Evolutionary conservation across 2,797 vertebrate genomes (phyloP).

Genomic region (Eospalax fontanierii): DNA sequence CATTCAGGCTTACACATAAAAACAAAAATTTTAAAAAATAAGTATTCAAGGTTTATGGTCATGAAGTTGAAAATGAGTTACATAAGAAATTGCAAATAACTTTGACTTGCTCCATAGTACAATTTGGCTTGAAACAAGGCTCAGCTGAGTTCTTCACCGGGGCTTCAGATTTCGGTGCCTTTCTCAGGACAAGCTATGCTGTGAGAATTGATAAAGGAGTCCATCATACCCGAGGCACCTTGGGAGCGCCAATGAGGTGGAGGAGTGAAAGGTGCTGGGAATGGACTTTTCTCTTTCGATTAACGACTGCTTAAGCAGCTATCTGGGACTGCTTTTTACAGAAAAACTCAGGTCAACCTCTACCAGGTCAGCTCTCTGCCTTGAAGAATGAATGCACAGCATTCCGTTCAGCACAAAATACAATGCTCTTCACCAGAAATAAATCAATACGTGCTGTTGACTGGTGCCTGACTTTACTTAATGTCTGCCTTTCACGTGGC

Average conservation of each 20-base stretch:
- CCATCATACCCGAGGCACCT: background rate
- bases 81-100: background rate
- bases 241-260: background rate
- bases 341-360: slow-evolving; percentile 80
- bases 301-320: slow-evolving; percentile 69
- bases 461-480: slow-evolving; percentile 77
- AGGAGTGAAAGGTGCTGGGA: background rate
- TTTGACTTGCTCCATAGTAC: background rate
- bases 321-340: slow-evolving; percentile 65
- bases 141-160: background rate
- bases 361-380: slow-evolving; percentile 65
- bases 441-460: slow-evolving; percentile 79
- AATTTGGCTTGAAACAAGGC: background rate
- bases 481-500: slow-evolving; percentile 41
- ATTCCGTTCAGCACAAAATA: slow-evolving; percentile 71
- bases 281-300: slow-evolving; percentile 55
- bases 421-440: slow-evolving; percentile 72
- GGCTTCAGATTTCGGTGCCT: background rate
- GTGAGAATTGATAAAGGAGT: background rate
- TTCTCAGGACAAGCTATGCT: background rate
- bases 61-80: slow-evolving; percentile 16
- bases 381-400: slow-evolving; percentile 61
- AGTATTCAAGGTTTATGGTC: background rate
- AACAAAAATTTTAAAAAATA: background rate
- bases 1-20: too few relatives aligned